Evolutionary conservation across 2,888 invertebrate genomes (phyloP).

Genomic region (Penaeus monodon): DNA sequence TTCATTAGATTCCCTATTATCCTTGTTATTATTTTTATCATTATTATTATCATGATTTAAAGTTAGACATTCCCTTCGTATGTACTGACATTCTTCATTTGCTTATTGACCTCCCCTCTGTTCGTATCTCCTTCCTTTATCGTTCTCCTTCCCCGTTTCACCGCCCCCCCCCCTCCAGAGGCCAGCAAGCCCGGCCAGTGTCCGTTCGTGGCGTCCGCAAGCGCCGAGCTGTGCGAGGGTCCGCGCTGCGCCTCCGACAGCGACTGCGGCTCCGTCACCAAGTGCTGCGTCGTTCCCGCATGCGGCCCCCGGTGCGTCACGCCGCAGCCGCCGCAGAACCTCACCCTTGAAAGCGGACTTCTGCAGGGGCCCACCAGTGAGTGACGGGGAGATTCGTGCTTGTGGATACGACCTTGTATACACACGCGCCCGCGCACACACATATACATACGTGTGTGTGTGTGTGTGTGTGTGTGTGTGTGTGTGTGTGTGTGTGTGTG

Average conservation of each 20-base stretch:
- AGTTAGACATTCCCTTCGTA: neutral
- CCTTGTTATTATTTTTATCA: neutral
- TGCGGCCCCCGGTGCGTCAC: conserved; percentile 62
- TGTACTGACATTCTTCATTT: neutral
- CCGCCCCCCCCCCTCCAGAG: conserved; percentile 57
- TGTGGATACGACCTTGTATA: too few species aligned
- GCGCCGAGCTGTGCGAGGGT: conserved; percentile 40
- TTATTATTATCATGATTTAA: neutral
- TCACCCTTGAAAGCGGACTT: conserved; percentile 44
- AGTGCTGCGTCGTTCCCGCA: conserved; percentile 66
- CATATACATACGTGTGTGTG: too few species aligned
- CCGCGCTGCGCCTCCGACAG: conserved; percentile 67
- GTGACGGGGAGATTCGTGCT: neutral
- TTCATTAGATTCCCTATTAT: neutral
- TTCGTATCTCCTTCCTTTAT: neutral
- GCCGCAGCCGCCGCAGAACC: conserved; percentile 52
- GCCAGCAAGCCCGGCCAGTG: conserved; percentile 68
- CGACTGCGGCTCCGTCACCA: conserved; percentile 70
- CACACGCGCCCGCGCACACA: too few species aligned
- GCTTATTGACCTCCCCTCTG: neutral
- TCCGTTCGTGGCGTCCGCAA: conserved; percentile 66
- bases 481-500: neutral
- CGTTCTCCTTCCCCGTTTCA: too few species aligned
- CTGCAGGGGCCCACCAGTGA: conserved; percentile 63
- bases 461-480: neutral